Evolutionary conservation across 2,888 invertebrate species (phyloP).

Genomic region (Phymatocera aterrima): DNA sequence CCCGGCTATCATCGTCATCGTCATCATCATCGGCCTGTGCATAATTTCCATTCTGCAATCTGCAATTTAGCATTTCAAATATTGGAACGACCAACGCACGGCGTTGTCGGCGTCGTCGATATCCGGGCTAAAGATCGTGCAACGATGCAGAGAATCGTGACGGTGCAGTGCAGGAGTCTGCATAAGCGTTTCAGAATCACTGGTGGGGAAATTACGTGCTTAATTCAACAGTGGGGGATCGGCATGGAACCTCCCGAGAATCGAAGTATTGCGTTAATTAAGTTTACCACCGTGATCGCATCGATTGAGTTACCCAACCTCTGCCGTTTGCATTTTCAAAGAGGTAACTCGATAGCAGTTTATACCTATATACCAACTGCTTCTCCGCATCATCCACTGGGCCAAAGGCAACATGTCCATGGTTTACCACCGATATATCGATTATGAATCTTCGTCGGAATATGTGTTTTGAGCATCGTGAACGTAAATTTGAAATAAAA

Average conservation of each 20-base stretch:
- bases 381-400: background rate
- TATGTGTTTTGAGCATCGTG: background rate
- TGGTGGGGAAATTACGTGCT: background rate
- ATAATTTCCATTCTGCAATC: background rate
- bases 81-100: background rate
- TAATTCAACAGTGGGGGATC: background rate
- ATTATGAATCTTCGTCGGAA: background rate
- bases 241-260: background rate
- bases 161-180: background rate
- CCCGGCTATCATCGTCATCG: background rate
- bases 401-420: too few relatives aligned
- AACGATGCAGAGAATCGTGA: conserved; percentile 7
- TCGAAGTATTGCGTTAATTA: conserved; percentile 12
- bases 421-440: too few relatives aligned
- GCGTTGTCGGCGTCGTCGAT: background rate
- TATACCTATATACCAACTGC: too few relatives aligned
- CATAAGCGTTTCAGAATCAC: conserved; percentile 1
- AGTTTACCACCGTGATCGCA: background rate
- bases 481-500: background rate
- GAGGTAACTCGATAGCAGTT: background rate
- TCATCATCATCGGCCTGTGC: background rate
- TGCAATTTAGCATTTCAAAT: conserved; percentile 25
- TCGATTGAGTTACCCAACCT: conserved; percentile 8
- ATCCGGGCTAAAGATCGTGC: background rate
- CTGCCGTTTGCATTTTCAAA: background rate